A percentile compares a stretch with the other conserved stretches of the same genome.
Conservation (phyloP, 2,113 vertebrate species). For the Eonycteris spelaea region DNA sequence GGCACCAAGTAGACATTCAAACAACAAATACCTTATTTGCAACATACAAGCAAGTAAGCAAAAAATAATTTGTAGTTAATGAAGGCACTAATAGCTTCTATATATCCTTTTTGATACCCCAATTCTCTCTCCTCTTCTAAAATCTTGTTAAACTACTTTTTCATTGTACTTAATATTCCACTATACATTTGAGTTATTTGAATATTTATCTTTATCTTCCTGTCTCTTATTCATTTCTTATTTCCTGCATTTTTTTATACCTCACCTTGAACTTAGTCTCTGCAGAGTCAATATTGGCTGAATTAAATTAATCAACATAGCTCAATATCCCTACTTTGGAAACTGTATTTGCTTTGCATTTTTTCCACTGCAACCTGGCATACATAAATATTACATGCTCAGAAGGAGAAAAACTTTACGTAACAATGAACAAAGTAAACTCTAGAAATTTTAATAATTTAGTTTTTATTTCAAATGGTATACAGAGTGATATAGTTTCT, state of each 20-base stretch:
- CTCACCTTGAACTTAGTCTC: background rate
- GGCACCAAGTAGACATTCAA: background rate
- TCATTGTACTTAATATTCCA: background rate
- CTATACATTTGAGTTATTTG: background rate
- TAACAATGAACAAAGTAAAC: background rate
- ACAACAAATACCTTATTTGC: background rate
- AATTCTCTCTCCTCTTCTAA: background rate
- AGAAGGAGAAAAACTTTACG: background rate
- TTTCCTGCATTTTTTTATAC: background rate
- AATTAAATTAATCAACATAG: background rate
- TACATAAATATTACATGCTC: background rate
- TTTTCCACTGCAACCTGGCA: background rate
- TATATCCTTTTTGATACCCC: background rate
- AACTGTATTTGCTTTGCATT: background rate
- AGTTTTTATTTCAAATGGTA: background rate
- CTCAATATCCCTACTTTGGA: background rate
- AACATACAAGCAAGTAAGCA: background rate
- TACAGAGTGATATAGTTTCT: background rate
- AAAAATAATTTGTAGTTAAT: background rate
- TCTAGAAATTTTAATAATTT: background rate
- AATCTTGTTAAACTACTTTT: background rate
- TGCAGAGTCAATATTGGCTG: background rate
- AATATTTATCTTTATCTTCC: background rate
- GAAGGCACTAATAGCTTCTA: background rate
- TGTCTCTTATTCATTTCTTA: background rate